Conservation (phyloP, 1,140 invertebrate genomes). For the Musca vetustissima region DNA sequence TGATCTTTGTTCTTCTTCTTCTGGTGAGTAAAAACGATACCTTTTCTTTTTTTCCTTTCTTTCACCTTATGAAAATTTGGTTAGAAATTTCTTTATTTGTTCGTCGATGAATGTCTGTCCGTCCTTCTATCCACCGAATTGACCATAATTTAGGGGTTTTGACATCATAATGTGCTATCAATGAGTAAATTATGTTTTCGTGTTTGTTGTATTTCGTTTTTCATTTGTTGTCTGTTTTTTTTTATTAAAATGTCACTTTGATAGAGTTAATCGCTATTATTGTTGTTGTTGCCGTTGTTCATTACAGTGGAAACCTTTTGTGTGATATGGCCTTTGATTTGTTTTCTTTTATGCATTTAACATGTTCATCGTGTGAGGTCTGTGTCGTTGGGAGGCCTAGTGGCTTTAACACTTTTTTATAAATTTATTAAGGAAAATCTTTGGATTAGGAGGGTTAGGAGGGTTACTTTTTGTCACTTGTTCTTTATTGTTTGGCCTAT, state of each 20-base stretch:
- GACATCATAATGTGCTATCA: conserved; percentile 23
- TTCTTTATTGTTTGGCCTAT: no score
- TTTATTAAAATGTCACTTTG: not conserved
- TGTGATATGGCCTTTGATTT: not conserved
- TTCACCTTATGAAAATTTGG: not conserved
- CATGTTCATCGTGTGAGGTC: conserved; percentile 10
- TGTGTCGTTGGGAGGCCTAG: not conserved
- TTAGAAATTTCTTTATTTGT: conserved; percentile 3
- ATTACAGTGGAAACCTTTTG: not conserved
- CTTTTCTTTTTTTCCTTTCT: not conserved
- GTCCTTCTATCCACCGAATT: not conserved
- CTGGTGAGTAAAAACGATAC: not conserved
- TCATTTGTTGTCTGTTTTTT: no score
- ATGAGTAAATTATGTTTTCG: conserved; percentile 24
- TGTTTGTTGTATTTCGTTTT: conserved; percentile 9
- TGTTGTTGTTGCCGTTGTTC: not conserved
- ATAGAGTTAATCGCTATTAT: conserved; percentile 15
- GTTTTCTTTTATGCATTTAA: conserved; percentile 7
- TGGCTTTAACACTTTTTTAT: no score
- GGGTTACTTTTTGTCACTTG: no score
- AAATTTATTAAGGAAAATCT: no score
- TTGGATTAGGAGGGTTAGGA: no score
- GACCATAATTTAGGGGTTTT: conserved; percentile 1
- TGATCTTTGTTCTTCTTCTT: not conserved
- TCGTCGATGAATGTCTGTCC: not conserved